Percentiles rank a stretch among this genome's conserved stretches.
Conservation (phyloP, 2,797 vertebrate species). For the Peromyscus aztecus region DNA sequence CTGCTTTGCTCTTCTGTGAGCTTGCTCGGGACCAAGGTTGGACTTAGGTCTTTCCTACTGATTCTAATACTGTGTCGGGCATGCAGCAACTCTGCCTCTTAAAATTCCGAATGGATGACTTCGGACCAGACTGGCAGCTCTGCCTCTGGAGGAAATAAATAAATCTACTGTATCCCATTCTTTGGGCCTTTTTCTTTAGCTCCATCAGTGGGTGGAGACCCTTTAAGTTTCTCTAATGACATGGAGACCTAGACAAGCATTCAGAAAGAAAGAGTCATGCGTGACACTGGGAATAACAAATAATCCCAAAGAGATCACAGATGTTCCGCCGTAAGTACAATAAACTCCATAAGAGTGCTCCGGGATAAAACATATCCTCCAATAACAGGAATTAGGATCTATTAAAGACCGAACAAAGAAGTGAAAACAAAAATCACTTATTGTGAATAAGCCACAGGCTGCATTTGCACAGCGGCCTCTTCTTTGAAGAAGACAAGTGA, state of each 20-base stretch:
- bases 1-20: background rate
- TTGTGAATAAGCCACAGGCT: constrained; percentile 43
- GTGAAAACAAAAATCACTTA: constrained; percentile 18
- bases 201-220: background rate
- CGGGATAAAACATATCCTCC: constrained; percentile 62
- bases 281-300: constrained; percentile 61
- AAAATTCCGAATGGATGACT: background rate
- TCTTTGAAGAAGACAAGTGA: background rate
- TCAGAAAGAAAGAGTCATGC: constrained; percentile 59
- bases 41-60: background rate
- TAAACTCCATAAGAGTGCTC: constrained; percentile 63
- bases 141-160: constrained; percentile 16
- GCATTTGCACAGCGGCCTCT: constrained; percentile 59
- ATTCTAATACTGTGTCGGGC: background rate
- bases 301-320: constrained; percentile 73
- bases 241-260: constrained; percentile 52
- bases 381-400: constrained; percentile 59
- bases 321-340: constrained; percentile 62
- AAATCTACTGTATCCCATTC: background rate
- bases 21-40: background rate
- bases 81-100: background rate
- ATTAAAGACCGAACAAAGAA: constrained; percentile 62
- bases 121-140: background rate
- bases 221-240: constrained; percentile 54
- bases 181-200: constrained; percentile 1